Base-by-base conservation (phyloP, 2,797 vertebrate species). In the Alouatta caraya region DNA sequence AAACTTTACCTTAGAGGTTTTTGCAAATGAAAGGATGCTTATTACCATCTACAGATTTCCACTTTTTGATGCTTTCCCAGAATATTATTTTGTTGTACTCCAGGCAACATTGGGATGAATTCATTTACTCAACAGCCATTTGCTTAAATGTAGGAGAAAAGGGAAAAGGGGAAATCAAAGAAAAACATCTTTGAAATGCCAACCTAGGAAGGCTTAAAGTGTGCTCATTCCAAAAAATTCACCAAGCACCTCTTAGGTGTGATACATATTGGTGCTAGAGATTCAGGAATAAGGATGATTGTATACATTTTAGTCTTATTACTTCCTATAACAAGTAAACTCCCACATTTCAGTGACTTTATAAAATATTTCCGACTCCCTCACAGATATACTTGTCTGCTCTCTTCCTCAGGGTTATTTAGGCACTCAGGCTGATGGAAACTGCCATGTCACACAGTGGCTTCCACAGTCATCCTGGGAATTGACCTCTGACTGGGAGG, bases 271-370 rank as follows among this genome's bases (percentile, higher is more conserved):
- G 50, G 26, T 21, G 55, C 15, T 6, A 15, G 57, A 50, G 50
- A 83, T 11, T 64, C 26, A 81, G n/a, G 39, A 70, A 33, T 4
- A 19, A 39, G 44, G 6, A 14, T 3, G 9, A 19, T 4, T 14
- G 11, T 28, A 30, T 6, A 21, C 1, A 15, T 8, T 2, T 42
- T 30, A 21, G n/a, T 11, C 15, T n/a, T 12, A 5, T 42, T 5
- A 61, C n/a, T 50, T 80, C 61, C 81, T 13, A 1, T 80, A 22
- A 50, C 50, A 48, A 67, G 24, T 30, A 33, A 61, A 15, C 73
- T 15, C 28, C 67, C 39, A 39, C 1, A n/a, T 28, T 59, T 50
- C 28, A 61, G 42, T 22, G 50, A n/a, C 88, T 61, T 86, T 2
- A 28, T 14, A 8, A 61, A 21, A 8, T 19, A 61, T 24, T 37